These are phyloP conservation scores for Ahaetulla prasina DNA, from an alignment of 2,113 vertebrate species.

Conservation along the genomic window DNA sequence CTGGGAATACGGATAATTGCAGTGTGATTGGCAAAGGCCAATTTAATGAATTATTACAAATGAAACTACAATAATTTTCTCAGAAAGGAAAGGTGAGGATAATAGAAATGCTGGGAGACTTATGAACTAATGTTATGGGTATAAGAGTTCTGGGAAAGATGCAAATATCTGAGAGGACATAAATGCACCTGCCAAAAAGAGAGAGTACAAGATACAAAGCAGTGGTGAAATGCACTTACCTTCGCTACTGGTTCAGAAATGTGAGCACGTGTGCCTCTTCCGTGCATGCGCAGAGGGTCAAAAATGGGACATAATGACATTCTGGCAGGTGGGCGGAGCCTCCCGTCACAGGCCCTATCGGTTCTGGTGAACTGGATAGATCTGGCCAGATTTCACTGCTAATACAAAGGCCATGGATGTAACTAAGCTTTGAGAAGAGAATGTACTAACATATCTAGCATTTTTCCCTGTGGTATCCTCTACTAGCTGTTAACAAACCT, in stretches of 20 bases:
- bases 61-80: background rate
- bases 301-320: no score
- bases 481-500: background rate
- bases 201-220: background rate
- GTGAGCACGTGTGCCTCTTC: no score
- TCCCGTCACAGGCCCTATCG: no score
- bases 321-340: no score
- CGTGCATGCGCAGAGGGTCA: no score
- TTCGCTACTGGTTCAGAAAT: no score
- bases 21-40: background rate
- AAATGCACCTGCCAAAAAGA: background rate
- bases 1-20: background rate
- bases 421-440: constrained; percentile 14
- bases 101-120: background rate
- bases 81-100: background rate
- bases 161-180: constrained; percentile 3
- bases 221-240: no score
- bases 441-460: background rate
- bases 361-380: no score
- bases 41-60: background rate
- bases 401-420: background rate
- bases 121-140: background rate
- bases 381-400: no score
- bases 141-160: background rate
- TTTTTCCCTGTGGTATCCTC: background rate